phyloP scores from a whole-genome alignment of 2,797 vertebrate genomes.

The Mastacembelus armatus region DNA sequence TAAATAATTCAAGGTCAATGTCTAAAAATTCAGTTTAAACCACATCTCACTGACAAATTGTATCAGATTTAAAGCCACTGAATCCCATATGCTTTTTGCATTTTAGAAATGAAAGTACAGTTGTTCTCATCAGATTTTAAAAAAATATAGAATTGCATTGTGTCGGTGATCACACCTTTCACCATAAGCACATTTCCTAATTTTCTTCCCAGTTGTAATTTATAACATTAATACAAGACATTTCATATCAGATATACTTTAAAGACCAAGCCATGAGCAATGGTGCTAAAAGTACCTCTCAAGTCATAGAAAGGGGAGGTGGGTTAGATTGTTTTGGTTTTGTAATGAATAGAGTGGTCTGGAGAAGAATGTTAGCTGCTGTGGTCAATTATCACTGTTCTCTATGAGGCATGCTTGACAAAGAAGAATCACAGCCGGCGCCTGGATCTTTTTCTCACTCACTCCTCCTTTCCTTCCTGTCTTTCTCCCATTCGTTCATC shows the following conservation, averaged over 20 bases:
- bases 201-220: slow-evolving; percentile 7
- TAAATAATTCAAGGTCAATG: too few relatives aligned
- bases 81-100: not conserved
- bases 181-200: slow-evolving; percentile 14
- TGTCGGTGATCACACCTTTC: slow-evolving; percentile 3
- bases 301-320: slow-evolving; percentile 14
- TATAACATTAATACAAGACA: slow-evolving; percentile 30
- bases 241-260: slow-evolving; percentile 44
- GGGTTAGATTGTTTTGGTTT: slow-evolving; percentile 61
- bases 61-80: not conserved
- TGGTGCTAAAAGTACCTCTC: slow-evolving; percentile 46
- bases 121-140: not conserved
- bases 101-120: not conserved
- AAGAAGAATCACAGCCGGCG: slow-evolving; percentile 72
- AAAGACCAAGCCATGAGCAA: slow-evolving; percentile 11
- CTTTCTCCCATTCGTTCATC: slow-evolving; percentile 55
- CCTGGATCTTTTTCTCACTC: slow-evolving; percentile 69
- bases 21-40: not conserved
- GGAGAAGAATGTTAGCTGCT: slow-evolving; percentile 57
- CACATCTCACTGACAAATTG: too few relatives aligned
- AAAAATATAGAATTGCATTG: not conserved
- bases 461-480: slow-evolving; percentile 67
- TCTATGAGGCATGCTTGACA: slow-evolving; percentile 67
- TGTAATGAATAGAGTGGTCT: slow-evolving; percentile 75
- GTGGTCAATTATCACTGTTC: slow-evolving; percentile 73